Evolutionary conservation across 1,140 invertebrate genomes (phyloP).

Genomic region (Caenorhabditis latens): DNA sequence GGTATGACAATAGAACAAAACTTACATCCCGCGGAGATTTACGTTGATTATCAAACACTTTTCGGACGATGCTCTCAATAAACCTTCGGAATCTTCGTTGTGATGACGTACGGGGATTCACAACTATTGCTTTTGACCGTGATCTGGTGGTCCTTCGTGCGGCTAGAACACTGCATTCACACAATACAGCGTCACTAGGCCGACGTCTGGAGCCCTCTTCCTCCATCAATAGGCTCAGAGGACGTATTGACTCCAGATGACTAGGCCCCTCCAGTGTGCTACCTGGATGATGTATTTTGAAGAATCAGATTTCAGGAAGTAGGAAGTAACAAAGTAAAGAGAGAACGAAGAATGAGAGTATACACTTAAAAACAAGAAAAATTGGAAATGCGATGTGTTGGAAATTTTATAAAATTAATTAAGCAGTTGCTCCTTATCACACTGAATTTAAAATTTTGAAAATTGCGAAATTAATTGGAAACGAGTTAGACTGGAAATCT

Average conservation of each 20-base stretch:
- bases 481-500: too few relatives aligned
- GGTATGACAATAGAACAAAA: neutral
- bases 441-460: too few relatives aligned
- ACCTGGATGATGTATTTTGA: slow-evolving; percentile 39
- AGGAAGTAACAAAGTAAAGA: slow-evolving; percentile 11
- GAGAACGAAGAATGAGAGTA: neutral
- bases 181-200: slow-evolving; percentile 59
- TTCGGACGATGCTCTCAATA: slow-evolving; percentile 59
- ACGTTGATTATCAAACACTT: slow-evolving; percentile 63
- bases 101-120: slow-evolving; percentile 41
- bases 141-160: slow-evolving; percentile 58
- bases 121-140: slow-evolving; percentile 16
- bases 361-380: neutral
- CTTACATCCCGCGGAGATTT: slow-evolving; percentile 51
- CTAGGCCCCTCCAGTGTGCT: slow-evolving; percentile 52
- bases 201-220: slow-evolving; percentile 57
- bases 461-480: too few relatives aligned
- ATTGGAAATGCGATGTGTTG: too few relatives aligned
- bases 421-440: too few relatives aligned
- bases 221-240: slow-evolving; percentile 46
- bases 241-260: slow-evolving; percentile 51
- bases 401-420: too few relatives aligned
- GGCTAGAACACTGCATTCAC: slow-evolving; percentile 58
- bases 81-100: slow-evolving; percentile 53
- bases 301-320: slow-evolving; percentile 1